Evolutionary conservation across 1,140 invertebrate genomes (phyloP), one percentile per base, ranked within the genome.

Genomic region (Bombus ignitus): DNA sequence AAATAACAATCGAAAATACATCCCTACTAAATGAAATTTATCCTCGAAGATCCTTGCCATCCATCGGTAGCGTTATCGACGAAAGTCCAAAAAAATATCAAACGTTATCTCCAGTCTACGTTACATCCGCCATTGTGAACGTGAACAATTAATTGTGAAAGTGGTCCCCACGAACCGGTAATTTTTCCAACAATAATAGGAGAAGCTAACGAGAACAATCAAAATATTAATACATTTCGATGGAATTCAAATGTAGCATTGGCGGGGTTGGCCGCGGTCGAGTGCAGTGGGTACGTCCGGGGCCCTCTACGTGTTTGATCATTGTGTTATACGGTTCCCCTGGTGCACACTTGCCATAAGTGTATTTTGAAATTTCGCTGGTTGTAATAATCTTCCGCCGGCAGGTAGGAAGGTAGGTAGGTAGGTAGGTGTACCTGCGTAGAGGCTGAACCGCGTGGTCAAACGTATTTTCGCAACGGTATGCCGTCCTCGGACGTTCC

Each of bases 281-380:
- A 89, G 85, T 82, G 85, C 83, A 87, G 82, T 81, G 70, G 81
- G 74, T n/a, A 71, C 66, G 77, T 65, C 47, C 85, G 68, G 83
- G 57, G 28, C 86, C 80, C 86, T 89, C 82, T 53, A 71, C 88
- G 81, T 93, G 91, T 94, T 94, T 94, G 92, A 94, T 93, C 92
- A 93, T 94, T 92, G 92, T 92, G 93, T 94, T 94, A 93, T 93
- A 94, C 91, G 92, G 92, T 92, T 93, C 93, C 92, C 93, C 86
- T 86, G 92, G 90, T 70, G 91, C 92, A 91, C 93, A 91, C 92
- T 92, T 92, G 90, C 92, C 92, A 91, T 93, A 93, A 94, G 93
- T 93, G 93, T 94, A 94, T 94, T 93, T 94, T 93, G 93, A 93
- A 93, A 92, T 94, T 94, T 93, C 92, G 87, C 92, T 89, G 88